A percentile compares a stretch with the other conserved stretches of the same genome.
Evolutionary conservation across 2,113 vertebrate species (phyloP).

Genomic region (Sturnira hondurensis): DNA sequence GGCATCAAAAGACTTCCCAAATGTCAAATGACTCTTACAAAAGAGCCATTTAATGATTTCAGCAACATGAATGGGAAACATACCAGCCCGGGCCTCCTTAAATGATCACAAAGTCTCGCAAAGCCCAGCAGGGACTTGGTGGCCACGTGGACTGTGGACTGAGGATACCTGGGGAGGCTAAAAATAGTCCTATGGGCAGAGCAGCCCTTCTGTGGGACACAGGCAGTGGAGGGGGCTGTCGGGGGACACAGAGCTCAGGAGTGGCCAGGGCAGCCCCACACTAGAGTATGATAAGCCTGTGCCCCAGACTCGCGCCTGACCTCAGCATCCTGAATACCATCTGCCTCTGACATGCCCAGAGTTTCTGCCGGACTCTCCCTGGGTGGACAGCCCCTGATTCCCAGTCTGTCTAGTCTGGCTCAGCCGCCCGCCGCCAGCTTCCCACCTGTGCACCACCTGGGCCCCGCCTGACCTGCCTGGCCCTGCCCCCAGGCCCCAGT

Average conservation of each 20-base stretch:
- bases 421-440: rapidly evolving
- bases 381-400: rapidly evolving
- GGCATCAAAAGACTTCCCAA: conserved; percentile 73
- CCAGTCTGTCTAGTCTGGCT: rapidly evolving
- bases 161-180: not conserved
- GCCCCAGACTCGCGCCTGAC: rapidly evolving
- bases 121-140: not conserved
- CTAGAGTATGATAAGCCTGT: not conserved
- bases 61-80: conserved; percentile 31
- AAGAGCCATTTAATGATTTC: conserved; percentile 59
- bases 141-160: rapidly evolving
- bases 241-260: not conserved
- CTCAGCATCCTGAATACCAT: not conserved
- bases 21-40: conserved; percentile 69
- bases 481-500: not conserved
- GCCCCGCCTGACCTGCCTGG: rapidly evolving
- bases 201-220: not conserved
- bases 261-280: rapidly evolving
- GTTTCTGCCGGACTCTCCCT: rapidly evolving
- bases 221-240: not conserved
- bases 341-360: too few relatives aligned
- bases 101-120: not conserved
- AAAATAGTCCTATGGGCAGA: not conserved
- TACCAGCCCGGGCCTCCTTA: not conserved
- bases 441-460: too few relatives aligned